Percentiles rank a stretch among this genome's conserved stretches.
phyloP scores from a whole-genome alignment of 2,888 invertebrate genomes.

The Polydrusus tereticollis region DNA sequence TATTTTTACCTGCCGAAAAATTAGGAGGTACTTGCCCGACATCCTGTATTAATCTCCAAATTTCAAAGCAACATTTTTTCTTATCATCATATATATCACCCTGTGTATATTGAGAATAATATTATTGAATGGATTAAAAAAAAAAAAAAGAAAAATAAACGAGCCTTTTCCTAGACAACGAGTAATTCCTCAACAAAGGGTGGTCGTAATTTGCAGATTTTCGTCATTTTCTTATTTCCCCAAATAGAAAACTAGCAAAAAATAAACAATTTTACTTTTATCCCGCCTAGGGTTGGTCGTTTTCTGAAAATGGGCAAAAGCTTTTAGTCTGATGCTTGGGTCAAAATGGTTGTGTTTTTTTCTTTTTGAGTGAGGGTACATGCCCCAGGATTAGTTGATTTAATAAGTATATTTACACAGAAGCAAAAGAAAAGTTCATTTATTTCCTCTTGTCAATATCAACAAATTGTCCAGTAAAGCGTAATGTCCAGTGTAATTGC shows the following conservation, averaged over 20 bases:
- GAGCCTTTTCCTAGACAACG: background rate
- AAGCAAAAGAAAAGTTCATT: no score
- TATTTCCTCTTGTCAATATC: no score
- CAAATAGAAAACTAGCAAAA: slow-evolving; percentile 2
- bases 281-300: background rate
- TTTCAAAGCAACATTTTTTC: no score
- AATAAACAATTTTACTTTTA: background rate
- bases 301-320: background rate
- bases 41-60: no score
- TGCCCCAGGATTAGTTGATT: background rate
- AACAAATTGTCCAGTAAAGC: no score
- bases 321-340: background rate
- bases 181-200: background rate
- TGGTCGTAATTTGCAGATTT: background rate
- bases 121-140: no score
- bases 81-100: no score
- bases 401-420: no score
- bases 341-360: background rate
- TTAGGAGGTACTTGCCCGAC: no score
- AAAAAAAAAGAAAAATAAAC: background rate
- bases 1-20: no score
- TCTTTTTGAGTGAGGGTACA: background rate
- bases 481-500: no score
- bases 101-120: no score
- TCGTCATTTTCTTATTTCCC: background rate